Percentiles rank a stretch among this genome's conserved stretches.
These are phyloP conservation scores for Drosophila tanythrix DNA, from an alignment of 2,888 invertebrate genomes.

Conservation along the genomic window DNA sequence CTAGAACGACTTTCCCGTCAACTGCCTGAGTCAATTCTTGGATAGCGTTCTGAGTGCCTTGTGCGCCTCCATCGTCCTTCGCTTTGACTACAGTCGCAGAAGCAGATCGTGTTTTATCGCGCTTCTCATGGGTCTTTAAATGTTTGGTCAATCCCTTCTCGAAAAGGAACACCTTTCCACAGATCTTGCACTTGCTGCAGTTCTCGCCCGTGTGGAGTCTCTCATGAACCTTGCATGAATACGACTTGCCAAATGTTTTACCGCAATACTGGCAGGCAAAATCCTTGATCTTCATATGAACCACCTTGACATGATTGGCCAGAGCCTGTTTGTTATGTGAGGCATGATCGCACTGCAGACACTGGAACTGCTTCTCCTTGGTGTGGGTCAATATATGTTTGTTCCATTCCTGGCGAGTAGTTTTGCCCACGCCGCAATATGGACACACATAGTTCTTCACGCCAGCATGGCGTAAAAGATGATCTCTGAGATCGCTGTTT, in stretches of 20 bases:
- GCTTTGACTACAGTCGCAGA: slow-evolving; percentile 31
- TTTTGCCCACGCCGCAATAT: slow-evolving; percentile 82
- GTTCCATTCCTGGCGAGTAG: slow-evolving; percentile 82
- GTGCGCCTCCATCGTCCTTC: neutral
- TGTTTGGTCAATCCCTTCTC: slow-evolving; percentile 80
- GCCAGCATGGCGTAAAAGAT: slow-evolving; percentile 82
- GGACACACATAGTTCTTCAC: slow-evolving; percentile 84
- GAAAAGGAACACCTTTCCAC: slow-evolving; percentile 80
- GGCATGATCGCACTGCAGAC: slow-evolving; percentile 77
- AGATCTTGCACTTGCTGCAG: slow-evolving; percentile 79
- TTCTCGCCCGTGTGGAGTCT: slow-evolving; percentile 81
- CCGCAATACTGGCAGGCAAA: slow-evolving; percentile 82
- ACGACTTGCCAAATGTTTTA: slow-evolving; percentile 79
- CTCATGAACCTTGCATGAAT: slow-evolving; percentile 81
- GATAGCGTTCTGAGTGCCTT: neutral
- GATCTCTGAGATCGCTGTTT: slow-evolving; percentile 82
- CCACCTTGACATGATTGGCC: slow-evolving; percentile 80
- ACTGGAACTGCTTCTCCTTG: slow-evolving; percentile 81
- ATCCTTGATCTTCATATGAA: slow-evolving; percentile 81
- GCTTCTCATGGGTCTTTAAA: slow-evolving; percentile 79
- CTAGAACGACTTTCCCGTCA: slow-evolving; percentile 3
- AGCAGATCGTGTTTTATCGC: slow-evolving; percentile 55
- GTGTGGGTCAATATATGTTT: slow-evolving; percentile 83
- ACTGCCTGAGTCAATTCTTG: neutral
- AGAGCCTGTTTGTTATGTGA: slow-evolving; percentile 81